These are phyloP conservation scores for Camptogramma bilineatum DNA, from an alignment of 2,888 invertebrate genomes.

Conservation along the genomic window DNA sequence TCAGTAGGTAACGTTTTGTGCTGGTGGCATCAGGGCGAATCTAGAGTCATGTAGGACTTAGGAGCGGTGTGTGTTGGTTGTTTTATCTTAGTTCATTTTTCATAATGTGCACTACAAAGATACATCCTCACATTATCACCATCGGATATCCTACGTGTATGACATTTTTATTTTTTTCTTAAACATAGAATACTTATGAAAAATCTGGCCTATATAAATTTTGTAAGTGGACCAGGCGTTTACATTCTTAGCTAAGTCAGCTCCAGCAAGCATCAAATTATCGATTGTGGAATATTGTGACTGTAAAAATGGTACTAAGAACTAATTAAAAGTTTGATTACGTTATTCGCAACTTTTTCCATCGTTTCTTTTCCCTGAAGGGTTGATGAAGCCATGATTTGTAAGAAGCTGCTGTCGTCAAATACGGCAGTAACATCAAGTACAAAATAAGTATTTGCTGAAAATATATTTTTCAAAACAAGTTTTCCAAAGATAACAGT, in stretches of 20 bases:
- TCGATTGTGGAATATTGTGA: conserved; percentile 48
- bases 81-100: too few species aligned
- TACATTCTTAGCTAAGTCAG: not conserved
- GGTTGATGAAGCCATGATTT: conserved; percentile 38
- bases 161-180: too few species aligned
- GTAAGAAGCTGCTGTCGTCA: not conserved
- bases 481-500: too few species aligned
- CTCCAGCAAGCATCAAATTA: conserved; percentile 40
- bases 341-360: conserved; percentile 50
- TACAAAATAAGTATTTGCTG: too few species aligned
- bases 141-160: too few species aligned
- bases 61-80: too few species aligned
- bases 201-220: not conserved
- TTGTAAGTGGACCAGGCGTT: conserved; percentile 7
- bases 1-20: too few species aligned
- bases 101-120: too few species aligned
- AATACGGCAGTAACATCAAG: not conserved
- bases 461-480: too few species aligned
- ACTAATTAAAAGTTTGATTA: conserved; percentile 60
- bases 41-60: too few species aligned
- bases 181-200: not conserved
- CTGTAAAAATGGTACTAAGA: conserved; percentile 49
- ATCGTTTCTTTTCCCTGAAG: conserved; percentile 45
- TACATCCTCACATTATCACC: too few species aligned
- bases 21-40: too few species aligned